Conservation (phyloP, 1,140 invertebrate species). For the Anagrus nilaparvatae region DNA sequence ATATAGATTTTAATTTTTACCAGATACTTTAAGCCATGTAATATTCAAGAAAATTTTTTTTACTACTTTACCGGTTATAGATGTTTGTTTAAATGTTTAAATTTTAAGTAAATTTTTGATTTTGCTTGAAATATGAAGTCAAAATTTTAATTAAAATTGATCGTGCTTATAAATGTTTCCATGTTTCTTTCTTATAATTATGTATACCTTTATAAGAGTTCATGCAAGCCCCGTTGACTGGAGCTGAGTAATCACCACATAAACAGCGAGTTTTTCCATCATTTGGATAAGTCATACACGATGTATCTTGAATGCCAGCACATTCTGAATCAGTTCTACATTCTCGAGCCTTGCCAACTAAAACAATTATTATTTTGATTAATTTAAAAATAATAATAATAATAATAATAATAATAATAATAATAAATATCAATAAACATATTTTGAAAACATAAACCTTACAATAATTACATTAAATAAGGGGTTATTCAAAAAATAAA, state of each 20-base stretch:
- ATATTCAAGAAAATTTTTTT: no score
- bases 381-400: constrained; percentile 1
- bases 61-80: no score
- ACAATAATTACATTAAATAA: background rate
- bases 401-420: background rate
- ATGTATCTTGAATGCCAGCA: constrained; percentile 50
- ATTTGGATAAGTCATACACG: constrained; percentile 46
- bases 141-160: no score
- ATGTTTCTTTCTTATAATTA: no score
- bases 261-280: constrained; percentile 49
- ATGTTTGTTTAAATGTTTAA: no score
- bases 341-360: constrained; percentile 42
- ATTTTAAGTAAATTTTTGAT: no score
- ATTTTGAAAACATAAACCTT: background rate
- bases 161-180: no score
- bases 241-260: constrained; percentile 53
- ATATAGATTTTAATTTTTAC: no score
- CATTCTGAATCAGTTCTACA: constrained; percentile 52
- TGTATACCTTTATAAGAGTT: constrained; percentile 49
- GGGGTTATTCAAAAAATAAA: background rate
- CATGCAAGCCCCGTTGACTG: constrained; percentile 51
- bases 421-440: background rate
- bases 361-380: constrained; percentile 7
- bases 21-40: no score
- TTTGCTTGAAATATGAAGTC: no score